Conservation (phyloP, 2,113 vertebrate genomes). For the Oenanthe melanoleuca region DNA sequence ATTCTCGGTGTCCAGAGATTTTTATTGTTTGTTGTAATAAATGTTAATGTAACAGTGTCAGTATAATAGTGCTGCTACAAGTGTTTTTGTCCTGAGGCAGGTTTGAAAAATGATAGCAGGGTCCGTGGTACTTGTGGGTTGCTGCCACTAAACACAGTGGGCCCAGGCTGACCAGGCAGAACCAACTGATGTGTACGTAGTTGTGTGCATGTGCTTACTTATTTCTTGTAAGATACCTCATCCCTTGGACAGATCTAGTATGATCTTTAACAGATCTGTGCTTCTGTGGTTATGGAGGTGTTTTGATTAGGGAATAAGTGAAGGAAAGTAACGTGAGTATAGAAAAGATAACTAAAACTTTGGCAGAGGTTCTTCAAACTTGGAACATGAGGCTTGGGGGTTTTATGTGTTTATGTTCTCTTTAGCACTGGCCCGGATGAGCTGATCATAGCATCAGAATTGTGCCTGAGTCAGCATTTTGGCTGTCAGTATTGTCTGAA, state of each 20-base stretch:
- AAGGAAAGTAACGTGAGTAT: not conserved
- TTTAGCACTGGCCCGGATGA: not conserved
- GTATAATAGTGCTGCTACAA: not conserved
- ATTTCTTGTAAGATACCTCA: not conserved
- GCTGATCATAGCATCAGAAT: not conserved
- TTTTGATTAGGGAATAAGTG: not conserved
- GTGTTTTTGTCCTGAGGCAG: not conserved
- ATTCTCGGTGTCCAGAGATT: not conserved
- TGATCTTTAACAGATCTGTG: not conserved
- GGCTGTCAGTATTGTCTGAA: not conserved
- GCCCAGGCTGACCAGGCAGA: not conserved
- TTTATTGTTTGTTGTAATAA: not conserved
- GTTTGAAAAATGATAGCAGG: not conserved
- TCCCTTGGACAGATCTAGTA: not conserved
- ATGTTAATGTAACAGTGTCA: not conserved
- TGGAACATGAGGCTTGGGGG: not conserved
- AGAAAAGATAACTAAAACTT: not conserved
- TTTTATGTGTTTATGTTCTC: not conserved
- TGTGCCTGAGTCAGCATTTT: not conserved
- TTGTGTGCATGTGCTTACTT: not conserved
- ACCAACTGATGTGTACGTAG: fast-evolving
- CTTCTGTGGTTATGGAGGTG: not conserved
- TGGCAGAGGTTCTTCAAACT: not conserved
- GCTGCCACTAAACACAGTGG: not conserved
- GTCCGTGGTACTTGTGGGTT: not conserved